Base-by-base conservation (phyloP, 2,113 vertebrate species). In the Lamprotornis superbus region DNA sequence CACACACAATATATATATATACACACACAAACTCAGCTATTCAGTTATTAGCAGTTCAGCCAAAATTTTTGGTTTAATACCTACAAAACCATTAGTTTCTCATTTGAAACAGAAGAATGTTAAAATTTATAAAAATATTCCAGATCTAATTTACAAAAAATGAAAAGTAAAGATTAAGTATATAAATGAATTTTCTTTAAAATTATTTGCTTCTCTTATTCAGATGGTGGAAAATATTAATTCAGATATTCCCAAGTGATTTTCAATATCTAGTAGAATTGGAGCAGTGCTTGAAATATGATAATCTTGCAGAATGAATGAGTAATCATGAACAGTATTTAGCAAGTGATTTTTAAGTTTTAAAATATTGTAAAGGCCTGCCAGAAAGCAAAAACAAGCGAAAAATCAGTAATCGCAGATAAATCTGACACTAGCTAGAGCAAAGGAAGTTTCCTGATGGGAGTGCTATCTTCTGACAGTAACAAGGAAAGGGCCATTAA, bases 261-360 rank as follows among this genome's bases (percentile, higher is more conserved):
- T 97, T 95, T 68, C 55, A 39, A n/a, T 94, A 94, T 96, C 90
- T 96, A 88, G 73, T 93, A 87, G 86, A 96, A 89, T 83, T 78
- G 75, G 85, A 91, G 44, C 76, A 50, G 76, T 71, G 24, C 46
- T 59, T 93, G 83, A 79, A 91, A 22, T 49, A 64, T 70, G 47
- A 82, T 67, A 82, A 93, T 84, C 61, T 90, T 94, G 59, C 69
- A 77, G 71, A 88, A 92, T 47, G 93, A 93, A 89, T 80, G 23
- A 86, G 55, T 93, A 94, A 93, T 90, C 60, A 87, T 10, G 12
- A 57, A 68, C 42, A 74, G 52, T 77, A 55, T 91, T 91, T 77
- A 91, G 53, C 24, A 76, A 94, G 31, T 74, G 71, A 68, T 50
- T 81, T 95, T 94, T 68, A 84, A 65, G 31, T 40, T 91, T 69